phyloP scores from a whole-genome alignment of 1,140 invertebrate species.

The Sarcophaga bullata region DNA sequence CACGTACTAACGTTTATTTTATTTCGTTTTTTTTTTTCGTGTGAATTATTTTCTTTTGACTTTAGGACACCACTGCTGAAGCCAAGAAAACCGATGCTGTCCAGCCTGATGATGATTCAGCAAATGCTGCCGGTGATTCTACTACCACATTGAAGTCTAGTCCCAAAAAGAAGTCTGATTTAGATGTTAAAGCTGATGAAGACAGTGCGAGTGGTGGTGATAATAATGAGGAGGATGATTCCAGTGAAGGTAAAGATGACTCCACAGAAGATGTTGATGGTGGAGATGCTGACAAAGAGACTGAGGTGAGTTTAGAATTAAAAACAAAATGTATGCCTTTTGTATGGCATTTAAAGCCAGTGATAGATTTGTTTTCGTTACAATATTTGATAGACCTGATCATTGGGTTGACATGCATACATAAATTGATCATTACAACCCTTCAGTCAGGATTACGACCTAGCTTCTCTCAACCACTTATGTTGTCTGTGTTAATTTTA shows the following conservation, averaged over 20 bases:
- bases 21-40: not conserved
- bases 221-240: not conserved
- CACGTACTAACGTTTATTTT: not conserved
- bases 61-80: constrained; percentile 59
- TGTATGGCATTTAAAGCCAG: too few relatives aligned
- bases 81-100: constrained; percentile 74
- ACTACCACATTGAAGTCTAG: constrained; percentile 52
- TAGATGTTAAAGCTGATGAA: constrained; percentile 46
- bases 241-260: constrained; percentile 1
- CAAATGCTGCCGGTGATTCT: constrained; percentile 59
- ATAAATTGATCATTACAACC: too few relatives aligned
- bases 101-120: constrained; percentile 68
- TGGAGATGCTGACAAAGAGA: constrained; percentile 34
- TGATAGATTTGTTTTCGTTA: too few relatives aligned
- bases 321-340: not conserved
- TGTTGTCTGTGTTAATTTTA: too few relatives aligned
- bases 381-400: too few relatives aligned
- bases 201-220: constrained; percentile 25
- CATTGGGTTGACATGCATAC: too few relatives aligned
- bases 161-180: constrained; percentile 49
- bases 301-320: constrained; percentile 9
- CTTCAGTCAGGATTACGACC: too few relatives aligned
- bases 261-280: constrained; percentile 13
- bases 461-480: too few relatives aligned
- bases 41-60: not conserved